Conservation (phyloP, 2,888 invertebrate genomes). For the Cryptophagus acutangulus region DNA sequence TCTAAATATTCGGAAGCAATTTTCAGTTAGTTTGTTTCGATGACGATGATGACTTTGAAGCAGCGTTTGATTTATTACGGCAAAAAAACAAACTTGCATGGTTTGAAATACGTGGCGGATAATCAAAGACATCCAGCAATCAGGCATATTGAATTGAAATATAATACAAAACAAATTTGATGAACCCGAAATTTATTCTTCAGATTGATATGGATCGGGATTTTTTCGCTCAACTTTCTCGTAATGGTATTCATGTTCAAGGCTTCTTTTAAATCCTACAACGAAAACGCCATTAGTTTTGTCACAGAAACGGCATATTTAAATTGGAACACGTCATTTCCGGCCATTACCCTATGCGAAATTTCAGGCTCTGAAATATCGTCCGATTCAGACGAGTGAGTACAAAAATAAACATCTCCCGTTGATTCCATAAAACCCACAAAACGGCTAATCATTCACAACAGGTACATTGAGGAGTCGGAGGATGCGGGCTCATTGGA, state of each 20-base stretch:
- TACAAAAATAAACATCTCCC: not conserved
- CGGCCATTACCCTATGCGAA: slow-evolving; percentile 59
- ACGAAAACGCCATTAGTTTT: slow-evolving; percentile 49
- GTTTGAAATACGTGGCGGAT: slow-evolving; percentile 39
- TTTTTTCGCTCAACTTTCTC: slow-evolving; percentile 48
- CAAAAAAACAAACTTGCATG: slow-evolving; percentile 40
- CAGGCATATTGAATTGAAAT: slow-evolving; percentile 24
- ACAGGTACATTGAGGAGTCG: slow-evolving; percentile 15
- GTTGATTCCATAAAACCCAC: too few relatives aligned
- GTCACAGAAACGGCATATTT: slow-evolving; percentile 55
- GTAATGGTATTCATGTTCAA: slow-evolving; percentile 49
- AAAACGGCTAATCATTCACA: not conserved
- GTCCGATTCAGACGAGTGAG: slow-evolving; percentile 32
- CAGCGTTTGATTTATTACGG: slow-evolving; percentile 28
- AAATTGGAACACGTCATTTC: slow-evolving; percentile 60
- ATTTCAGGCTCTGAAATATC: slow-evolving; percentile 41
- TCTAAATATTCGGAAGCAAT: too few relatives aligned
- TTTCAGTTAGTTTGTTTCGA: too few relatives aligned
- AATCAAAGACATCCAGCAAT: slow-evolving; percentile 29
- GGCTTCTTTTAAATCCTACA: slow-evolving; percentile 53
- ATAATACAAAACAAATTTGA: not conserved
- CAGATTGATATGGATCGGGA: slow-evolving; percentile 55
- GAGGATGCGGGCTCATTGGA: slow-evolving; percentile 25
- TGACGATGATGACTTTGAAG: not conserved
- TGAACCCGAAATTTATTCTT: slow-evolving; percentile 23